Conservation (phyloP, 2,113 vertebrate genomes). For the Anoura caudifer region DNA sequence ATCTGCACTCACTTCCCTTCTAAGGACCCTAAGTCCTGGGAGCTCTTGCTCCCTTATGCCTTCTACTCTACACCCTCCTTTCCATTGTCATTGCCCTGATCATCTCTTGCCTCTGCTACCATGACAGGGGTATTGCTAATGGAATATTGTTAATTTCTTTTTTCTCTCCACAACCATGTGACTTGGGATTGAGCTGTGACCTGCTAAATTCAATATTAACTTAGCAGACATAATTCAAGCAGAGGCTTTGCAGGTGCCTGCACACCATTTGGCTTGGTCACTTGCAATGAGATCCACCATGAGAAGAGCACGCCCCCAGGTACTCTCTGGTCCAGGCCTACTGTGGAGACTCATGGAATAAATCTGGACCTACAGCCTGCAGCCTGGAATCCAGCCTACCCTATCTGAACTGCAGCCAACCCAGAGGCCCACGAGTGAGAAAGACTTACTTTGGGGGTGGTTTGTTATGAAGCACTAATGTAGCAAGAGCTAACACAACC, state of each 20-base stretch:
- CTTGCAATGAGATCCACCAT: background rate
- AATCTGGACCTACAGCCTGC: background rate
- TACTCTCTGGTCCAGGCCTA: background rate
- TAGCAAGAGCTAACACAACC: background rate
- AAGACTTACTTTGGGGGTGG: background rate
- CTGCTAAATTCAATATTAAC: background rate
- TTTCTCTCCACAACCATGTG: background rate
- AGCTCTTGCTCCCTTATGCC: background rate
- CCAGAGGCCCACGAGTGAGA: background rate
- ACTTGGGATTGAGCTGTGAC: background rate
- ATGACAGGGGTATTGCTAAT: background rate
- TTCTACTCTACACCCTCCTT: background rate
- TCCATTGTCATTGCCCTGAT: background rate
- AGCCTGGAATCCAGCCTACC: background rate
- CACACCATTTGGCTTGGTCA: background rate
- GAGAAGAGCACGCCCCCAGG: background rate
- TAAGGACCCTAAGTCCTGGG: background rate
- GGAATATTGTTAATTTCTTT: background rate
- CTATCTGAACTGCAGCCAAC: background rate
- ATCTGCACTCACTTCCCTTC: background rate
- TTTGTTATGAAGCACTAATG: background rate
- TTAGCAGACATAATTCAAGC: background rate
- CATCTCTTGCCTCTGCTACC: background rate
- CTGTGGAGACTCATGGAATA: background rate
- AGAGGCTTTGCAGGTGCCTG: background rate